These are phyloP conservation scores for Eumacrocentrus americanus DNA, from an alignment of 2,888 invertebrate species.

Conservation along the genomic window DNA sequence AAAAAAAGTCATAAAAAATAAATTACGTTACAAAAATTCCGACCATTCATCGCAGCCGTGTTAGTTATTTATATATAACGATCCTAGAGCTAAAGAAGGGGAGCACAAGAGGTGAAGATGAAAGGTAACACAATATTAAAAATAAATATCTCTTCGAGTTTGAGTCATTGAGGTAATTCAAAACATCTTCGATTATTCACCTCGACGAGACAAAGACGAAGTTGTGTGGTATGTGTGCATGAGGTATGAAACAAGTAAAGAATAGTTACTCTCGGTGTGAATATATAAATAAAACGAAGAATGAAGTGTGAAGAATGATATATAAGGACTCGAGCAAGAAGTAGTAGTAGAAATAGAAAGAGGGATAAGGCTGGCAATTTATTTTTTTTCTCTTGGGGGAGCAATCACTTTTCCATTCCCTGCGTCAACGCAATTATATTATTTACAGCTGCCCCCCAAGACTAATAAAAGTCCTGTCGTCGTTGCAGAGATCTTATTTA, in stretches of 20 bases:
- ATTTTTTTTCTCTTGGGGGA: not conserved
- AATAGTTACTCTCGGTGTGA: slow-evolving; percentile 30
- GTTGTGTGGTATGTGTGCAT: slow-evolving; percentile 9
- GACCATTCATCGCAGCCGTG: not conserved
- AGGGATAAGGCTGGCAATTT: slow-evolving; percentile 14
- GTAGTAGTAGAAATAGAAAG: slow-evolving; percentile 3
- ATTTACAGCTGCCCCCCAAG: slow-evolving; percentile 2
- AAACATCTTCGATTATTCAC: not conserved
- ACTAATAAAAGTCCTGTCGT: not conserved
- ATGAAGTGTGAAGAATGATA: slow-evolving; percentile 19
- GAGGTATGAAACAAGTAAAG: slow-evolving; percentile 37
- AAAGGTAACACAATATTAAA: slow-evolving; percentile 19
- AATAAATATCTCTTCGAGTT: not conserved
- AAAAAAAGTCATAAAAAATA: too few relatives aligned
- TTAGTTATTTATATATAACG: not conserved
- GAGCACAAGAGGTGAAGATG: slow-evolving; percentile 15
- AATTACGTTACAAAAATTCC: slow-evolving; percentile 3
- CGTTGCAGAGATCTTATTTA: slow-evolving; percentile 16
- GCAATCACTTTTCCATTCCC: not conserved
- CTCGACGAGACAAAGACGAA: not conserved
- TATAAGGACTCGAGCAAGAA: too few relatives aligned
- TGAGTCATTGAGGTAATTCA: not conserved
- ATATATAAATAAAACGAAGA: slow-evolving; percentile 39
- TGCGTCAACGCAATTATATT: not conserved
- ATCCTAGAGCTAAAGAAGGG: not conserved